phyloP scores from a whole-genome alignment of 2,113 vertebrate genomes.

The Brachyhypopomus occidentalis region DNA sequence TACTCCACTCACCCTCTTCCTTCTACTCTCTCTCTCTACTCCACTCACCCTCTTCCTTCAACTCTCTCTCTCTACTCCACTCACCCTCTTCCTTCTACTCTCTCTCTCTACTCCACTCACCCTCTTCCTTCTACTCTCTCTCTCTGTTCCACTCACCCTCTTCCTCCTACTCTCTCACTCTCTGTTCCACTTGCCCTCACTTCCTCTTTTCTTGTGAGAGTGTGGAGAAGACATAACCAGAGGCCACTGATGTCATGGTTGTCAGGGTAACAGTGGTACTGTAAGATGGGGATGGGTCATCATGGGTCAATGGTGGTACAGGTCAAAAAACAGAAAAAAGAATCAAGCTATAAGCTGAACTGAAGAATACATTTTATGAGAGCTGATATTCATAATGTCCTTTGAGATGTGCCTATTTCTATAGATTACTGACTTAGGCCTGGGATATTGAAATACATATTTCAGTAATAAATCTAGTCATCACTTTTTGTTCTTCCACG shows the following conservation, averaged over 20 bases:
- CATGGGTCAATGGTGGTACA: conserved; percentile 60
- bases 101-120: no score
- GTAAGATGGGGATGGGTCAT: conserved; percentile 65
- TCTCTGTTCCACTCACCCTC: no score
- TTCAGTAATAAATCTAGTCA: no score
- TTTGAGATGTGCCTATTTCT: no score
- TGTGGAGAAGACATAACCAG: conserved; percentile 67
- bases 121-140: neutral
- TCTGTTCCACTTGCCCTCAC: neutral
- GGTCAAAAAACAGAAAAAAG: conserved; percentile 20
- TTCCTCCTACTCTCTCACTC: no score
- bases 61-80: neutral
- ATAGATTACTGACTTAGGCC: no score
- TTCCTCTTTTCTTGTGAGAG: conserved; percentile 13
- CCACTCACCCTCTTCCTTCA: no score
- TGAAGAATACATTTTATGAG: neutral
- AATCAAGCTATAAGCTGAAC: neutral
- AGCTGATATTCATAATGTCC: no score
- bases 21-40: neutral
- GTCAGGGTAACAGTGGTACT: conserved; percentile 69
- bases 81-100: conserved; percentile 30
- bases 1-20: neutral
- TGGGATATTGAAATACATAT: no score
- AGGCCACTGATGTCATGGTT: conserved; percentile 76
- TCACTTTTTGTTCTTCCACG: no score